Percentiles rank a stretch among this genome's conserved stretches.
These are phyloP conservation scores for Diploptera punctata DNA, from an alignment of 2,888 invertebrate genomes.

Conservation along the genomic window DNA sequence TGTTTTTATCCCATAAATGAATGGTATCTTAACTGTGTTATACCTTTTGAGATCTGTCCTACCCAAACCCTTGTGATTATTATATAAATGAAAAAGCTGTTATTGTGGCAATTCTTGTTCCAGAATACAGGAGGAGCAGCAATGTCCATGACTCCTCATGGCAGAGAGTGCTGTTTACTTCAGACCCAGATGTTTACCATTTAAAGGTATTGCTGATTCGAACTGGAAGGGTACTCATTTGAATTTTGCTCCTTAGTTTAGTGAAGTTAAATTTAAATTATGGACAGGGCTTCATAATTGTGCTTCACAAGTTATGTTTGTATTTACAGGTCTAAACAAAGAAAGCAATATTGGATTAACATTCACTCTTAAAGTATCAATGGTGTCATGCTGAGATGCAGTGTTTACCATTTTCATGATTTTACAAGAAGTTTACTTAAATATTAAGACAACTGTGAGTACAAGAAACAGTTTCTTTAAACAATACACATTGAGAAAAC, in stretches of 20 bases:
- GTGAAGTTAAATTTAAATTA: background rate
- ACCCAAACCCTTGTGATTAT: too few relatives aligned
- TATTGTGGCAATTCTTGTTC: slow-evolving; percentile 36
- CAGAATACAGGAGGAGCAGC: slow-evolving; percentile 26
- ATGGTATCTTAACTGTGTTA: too few relatives aligned
- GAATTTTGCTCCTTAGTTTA: background rate
- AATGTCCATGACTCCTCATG: slow-evolving; percentile 19
- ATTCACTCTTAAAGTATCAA: background rate
- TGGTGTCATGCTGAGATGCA: background rate
- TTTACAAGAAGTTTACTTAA: background rate
- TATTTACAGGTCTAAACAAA: slow-evolving; percentile 10
- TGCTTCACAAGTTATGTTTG: background rate
- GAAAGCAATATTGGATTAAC: background rate
- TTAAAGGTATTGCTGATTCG: slow-evolving; percentile 35
- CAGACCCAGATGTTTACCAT: slow-evolving; percentile 28
- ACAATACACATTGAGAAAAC: too few relatives aligned
- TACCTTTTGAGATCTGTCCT: too few relatives aligned
- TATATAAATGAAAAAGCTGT: slow-evolving; percentile 1
- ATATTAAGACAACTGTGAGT: background rate
- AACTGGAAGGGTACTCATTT: slow-evolving; percentile 20
- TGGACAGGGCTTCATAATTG: background rate
- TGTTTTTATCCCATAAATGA: too few relatives aligned
- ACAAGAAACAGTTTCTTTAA: too few relatives aligned
- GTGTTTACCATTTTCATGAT: background rate
- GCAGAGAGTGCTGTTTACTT: slow-evolving; percentile 17